phyloP scores from a whole-genome alignment of 2,888 invertebrate species.

The Scaptomyza polygonia region DNA sequence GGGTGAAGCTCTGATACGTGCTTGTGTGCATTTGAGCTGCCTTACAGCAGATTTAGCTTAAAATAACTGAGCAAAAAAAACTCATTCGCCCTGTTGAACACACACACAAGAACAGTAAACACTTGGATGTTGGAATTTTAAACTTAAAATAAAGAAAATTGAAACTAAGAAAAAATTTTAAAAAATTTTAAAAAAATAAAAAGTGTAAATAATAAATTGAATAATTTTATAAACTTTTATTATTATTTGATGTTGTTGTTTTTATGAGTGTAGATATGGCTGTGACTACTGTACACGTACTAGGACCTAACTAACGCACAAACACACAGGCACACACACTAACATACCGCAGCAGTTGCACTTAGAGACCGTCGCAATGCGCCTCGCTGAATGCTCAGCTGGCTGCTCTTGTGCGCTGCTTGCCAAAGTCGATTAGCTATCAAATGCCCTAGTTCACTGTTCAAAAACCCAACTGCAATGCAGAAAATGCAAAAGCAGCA shows the following conservation, averaged over 20 bases:
- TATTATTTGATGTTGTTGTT: too few species aligned
- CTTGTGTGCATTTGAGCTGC: constrained; percentile 56
- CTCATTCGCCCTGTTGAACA: constrained; percentile 19
- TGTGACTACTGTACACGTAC: constrained; percentile 1
- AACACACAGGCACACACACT: not conserved
- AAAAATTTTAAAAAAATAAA: too few species aligned
- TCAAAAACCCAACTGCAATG: constrained; percentile 39
- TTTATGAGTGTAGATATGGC: too few species aligned
- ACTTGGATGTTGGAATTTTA: not conserved
- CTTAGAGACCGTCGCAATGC: constrained; percentile 47
- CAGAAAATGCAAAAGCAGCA: too few species aligned
- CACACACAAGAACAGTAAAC: not conserved
- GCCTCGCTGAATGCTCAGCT: constrained; percentile 31
- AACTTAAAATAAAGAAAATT: not conserved
- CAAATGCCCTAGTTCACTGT: constrained; percentile 9
- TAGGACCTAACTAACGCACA: not conserved
- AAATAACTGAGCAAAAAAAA: constrained; percentile 65
- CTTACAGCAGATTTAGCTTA: constrained; percentile 65
- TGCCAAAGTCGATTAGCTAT: constrained; percentile 44
- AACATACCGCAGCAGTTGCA: too few species aligned
- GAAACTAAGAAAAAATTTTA: not conserved
- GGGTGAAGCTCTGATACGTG: constrained; percentile 54
- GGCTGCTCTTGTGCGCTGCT: constrained; percentile 28
- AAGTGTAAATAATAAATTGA: too few species aligned
- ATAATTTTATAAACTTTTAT: too few species aligned